phyloP scores from a whole-genome alignment of 2,113 vertebrate species.

The Cheilinus undulatus region DNA sequence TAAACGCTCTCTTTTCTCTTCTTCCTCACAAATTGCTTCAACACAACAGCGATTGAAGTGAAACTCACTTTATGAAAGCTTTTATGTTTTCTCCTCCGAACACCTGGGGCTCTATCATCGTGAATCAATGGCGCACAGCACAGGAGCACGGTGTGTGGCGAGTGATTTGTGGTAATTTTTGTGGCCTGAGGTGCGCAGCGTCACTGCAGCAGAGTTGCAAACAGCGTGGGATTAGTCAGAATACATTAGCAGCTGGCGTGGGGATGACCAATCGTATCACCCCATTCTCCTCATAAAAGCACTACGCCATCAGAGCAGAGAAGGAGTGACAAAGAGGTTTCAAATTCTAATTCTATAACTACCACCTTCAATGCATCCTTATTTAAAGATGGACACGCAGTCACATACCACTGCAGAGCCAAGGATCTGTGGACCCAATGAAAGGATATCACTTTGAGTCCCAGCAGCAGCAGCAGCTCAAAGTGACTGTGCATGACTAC shows the following conservation, averaged over 20 bases:
- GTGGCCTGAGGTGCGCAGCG: constrained; percentile 53
- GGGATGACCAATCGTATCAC: constrained; percentile 40
- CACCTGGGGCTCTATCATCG: constrained; percentile 58
- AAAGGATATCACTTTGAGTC: too few species aligned
- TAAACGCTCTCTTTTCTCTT: constrained; percentile 36
- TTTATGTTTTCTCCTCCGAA: constrained; percentile 44
- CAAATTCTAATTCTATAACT: too few species aligned
- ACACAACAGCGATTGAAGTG: constrained; percentile 9
- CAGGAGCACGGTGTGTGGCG: constrained; percentile 32
- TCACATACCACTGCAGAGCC: too few species aligned
- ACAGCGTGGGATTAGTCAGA: constrained; percentile 46
- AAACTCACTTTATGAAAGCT: constrained; percentile 33
- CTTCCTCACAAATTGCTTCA: constrained; percentile 33
- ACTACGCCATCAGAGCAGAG: background rate
- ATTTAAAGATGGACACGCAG: too few species aligned
- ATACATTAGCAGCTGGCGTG: constrained; percentile 45
- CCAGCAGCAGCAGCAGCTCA: too few species aligned
- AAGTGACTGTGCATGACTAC: too few species aligned
- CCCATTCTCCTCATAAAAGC: background rate
- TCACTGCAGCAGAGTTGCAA: constrained; percentile 28
- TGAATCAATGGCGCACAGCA: constrained; percentile 52
- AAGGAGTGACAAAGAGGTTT: background rate
- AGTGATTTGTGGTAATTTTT: constrained; percentile 60
- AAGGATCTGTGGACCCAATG: too few species aligned
- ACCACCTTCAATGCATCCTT: too few species aligned